Evolutionary conservation across 1,140 invertebrate genomes (phyloP).

Genomic region (Papilio polytes): DNA sequence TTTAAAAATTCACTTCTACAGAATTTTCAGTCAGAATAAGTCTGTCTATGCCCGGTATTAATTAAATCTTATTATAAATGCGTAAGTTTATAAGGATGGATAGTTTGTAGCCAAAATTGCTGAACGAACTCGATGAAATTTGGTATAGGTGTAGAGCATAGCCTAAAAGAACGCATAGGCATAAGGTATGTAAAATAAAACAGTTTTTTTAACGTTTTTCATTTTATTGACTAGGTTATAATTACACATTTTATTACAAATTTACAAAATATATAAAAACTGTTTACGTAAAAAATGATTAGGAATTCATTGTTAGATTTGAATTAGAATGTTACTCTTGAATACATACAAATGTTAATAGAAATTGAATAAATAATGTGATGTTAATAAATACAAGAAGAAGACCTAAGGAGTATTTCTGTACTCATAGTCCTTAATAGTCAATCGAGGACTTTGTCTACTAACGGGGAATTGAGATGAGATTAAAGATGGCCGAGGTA

Average conservation of each 20-base stretch:
- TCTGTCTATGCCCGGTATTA: too few species aligned
- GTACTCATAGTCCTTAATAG: neutral
- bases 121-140: too few species aligned
- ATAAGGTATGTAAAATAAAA: conserved; percentile 39
- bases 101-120: too few species aligned
- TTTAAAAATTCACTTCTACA: too few species aligned
- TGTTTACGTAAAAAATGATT: conserved; percentile 29
- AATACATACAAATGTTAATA: conserved; percentile 39
- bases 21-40: too few species aligned
- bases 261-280: conserved; percentile 74
- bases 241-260: conserved; percentile 59
- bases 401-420: neutral
- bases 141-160: too few species aligned
- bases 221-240: conserved; percentile 75
- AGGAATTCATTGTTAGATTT: conserved; percentile 35
- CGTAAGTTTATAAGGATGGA: too few species aligned
- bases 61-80: too few species aligned
- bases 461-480: too few species aligned
- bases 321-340: conserved; percentile 37
- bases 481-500: too few species aligned
- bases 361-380: conserved; percentile 46
- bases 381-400: conserved; percentile 43
- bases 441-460: neutral
- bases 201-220: conserved; percentile 42
- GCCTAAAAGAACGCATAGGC: too few species aligned